Evolutionary conservation across 2,797 vertebrate genomes (phyloP), one percentile per base, ranked within the genome.

Genomic region (Hipposideros larvatus): DNA sequence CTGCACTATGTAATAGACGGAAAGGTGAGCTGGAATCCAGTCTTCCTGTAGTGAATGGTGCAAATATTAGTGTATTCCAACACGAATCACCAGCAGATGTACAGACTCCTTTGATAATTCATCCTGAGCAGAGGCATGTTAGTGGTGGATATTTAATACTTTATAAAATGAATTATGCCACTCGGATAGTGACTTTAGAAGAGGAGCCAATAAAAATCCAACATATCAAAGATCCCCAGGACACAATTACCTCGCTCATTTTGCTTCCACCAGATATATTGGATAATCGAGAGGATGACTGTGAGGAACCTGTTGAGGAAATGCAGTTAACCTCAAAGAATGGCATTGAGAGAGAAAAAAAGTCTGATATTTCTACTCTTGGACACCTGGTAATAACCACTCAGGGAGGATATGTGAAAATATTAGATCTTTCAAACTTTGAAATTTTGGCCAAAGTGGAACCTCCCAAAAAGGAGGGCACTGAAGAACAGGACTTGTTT

Each of bases 101-200:
- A 97, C 96, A 99, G 98, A 79, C 98, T 98, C 79, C 99, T 99
- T 97, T 99, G 99, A 99, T 99, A 99, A 98, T 98, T 98, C 96
- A 98, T 4, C 95, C 99, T 96, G 97, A 99, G 98, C 98, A 99
- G 97, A 98, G 98, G 95, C 99, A 98, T 66, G 98, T 98, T 91
- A 99, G 99, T 83, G 99, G 99, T 57, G 99, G 99, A 87, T 99
- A 99, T 97, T 98, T 99, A 95, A 99, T 99, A 18, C 99, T 99
- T 98, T 99, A 99, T 98, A 99, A 99, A 97, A 99, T 99, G 97
- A 99, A 99, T 98, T 99, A 99, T 98, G 99, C 99, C 94, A 99
- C 99, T 63, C 99, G 99, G 85, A 99, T 99, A 91, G 99, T 99
- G 97, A 99, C 99, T 90, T 98, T 99, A 97, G 99, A 99, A 93